Base-by-base conservation (phyloP, 2,113 vertebrate genomes). In the Crocuta crocuta region DNA sequence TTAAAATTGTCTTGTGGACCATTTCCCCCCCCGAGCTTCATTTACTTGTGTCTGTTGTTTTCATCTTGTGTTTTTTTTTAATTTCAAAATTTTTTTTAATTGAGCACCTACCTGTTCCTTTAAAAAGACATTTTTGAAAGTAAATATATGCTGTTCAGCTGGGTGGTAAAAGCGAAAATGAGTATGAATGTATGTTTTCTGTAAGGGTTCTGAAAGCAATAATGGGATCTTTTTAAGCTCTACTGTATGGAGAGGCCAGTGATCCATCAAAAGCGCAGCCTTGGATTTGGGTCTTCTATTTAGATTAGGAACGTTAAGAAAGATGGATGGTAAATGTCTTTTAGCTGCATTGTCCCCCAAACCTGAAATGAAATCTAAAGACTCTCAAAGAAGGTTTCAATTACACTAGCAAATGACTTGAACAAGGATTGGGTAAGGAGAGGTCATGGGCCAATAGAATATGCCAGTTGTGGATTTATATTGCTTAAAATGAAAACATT, bases 261-360 rank as follows among this genome's bases (percentile, higher is more conserved):
- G 98, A 99, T 99, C 99, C 99, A 99, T 99, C 99, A 99, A 98
- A 98, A 48, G 95, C 99, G 98, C 98, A 98, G 99, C 99, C 99
- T 99, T 98, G 98, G 99, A 98, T 99, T 98, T 97, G 98, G 98
- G 99, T 99, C 99, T 99, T 99, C 99, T 99, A 98, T 99, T 99
- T 99, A 99, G 99, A 99, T 99, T 99, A 99, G 98, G 98, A 99
- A 97, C 97, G 99, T 99, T 99, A 99, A 99, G 99, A 99, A 99
- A 99, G 99, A 99, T 99, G 99, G 99, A 99, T 99, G 99, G 99
- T 97, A 96, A 98, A 98, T 96, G 99, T 99, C 98, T 99, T 98
- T 97, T 98, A 98, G 98, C 98, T 98, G 99, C 99, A 89, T 98
- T 99, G 99, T 99, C 99, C 99, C 99, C 98, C 98, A 99, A 99